These are phyloP conservation scores for Tadarida brasiliensis DNA, from an alignment of 2,797 vertebrate genomes.

Conservation along the genomic window DNA sequence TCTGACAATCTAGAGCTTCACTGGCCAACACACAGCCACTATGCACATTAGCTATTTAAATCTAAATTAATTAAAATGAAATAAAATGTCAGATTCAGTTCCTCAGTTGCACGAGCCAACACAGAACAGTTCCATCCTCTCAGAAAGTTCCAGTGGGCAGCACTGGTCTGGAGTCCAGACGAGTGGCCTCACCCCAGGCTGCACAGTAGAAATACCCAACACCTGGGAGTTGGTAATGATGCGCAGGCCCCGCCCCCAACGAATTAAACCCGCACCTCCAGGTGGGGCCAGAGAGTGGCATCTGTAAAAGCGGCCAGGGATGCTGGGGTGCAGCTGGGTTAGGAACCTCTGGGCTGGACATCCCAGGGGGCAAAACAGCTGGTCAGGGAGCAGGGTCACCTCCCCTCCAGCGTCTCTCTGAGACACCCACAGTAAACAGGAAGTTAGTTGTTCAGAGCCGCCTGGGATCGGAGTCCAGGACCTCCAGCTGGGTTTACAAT, in stretches of 20 bases:
- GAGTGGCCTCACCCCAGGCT: background rate
- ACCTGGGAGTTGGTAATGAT: background rate
- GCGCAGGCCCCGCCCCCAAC: background rate
- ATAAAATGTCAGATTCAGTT: background rate
- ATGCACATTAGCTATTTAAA: background rate
- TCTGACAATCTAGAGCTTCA: background rate
- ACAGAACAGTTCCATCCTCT: background rate
- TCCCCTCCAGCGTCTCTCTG: background rate
- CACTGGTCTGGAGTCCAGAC: background rate
- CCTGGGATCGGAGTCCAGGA: background rate
- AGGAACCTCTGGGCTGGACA: background rate
- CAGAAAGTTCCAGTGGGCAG: background rate
- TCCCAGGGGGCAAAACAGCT: background rate
- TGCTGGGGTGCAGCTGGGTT: background rate
- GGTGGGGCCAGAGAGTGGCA: rapidly evolving
- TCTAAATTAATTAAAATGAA: background rate
- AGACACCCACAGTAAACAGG: constrained; percentile 27
- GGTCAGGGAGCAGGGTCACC: background rate
- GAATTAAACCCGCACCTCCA: background rate
- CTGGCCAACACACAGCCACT: background rate
- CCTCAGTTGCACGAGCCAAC: background rate
- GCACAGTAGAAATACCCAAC: background rate
- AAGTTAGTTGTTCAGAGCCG: background rate
- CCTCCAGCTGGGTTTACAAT: background rate
- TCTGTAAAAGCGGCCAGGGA: background rate